Percentiles rank a stretch among this genome's conserved stretches.
Evolutionary conservation across 2,113 vertebrate genomes (phyloP).

Genomic region (Coracopsis vasa): DNA sequence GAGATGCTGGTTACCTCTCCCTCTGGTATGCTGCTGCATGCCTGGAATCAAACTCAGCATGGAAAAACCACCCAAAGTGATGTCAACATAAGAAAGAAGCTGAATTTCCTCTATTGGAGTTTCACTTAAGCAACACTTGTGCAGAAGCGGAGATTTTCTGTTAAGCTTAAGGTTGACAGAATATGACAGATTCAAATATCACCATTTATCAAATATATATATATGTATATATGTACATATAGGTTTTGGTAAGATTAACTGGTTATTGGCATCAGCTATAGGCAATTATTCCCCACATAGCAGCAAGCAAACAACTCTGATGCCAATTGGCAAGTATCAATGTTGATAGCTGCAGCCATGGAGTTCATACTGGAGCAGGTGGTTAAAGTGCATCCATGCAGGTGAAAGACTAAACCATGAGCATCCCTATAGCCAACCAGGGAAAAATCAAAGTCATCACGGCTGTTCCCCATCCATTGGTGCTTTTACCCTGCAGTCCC

Average conservation of each 20-base stretch:
- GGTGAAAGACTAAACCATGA: constrained; percentile 15
- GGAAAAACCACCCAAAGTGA: background rate
- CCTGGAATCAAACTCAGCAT: constrained; percentile 16
- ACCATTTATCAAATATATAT: constrained; percentile 15
- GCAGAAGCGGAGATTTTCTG: background rate
- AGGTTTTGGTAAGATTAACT: background rate
- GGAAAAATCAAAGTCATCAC: constrained; percentile 6
- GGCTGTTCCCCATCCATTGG: background rate
- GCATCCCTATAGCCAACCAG: background rate
- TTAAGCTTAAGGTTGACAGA: constrained; percentile 22
- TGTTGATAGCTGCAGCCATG: background rate
- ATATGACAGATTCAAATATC: background rate
- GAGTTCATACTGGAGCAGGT: constrained; percentile 10
- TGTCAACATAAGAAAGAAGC: background rate
- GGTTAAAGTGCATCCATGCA: constrained; percentile 23
- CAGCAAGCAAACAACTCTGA: constrained; percentile 12
- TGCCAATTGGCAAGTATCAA: constrained; percentile 15
- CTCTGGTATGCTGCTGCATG: constrained; percentile 20
- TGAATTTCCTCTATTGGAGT: background rate
- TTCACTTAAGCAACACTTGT: background rate
- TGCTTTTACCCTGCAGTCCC: background rate
- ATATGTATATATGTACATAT: background rate
- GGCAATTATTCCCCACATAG: background rate
- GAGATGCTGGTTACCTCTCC: background rate
- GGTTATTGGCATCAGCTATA: background rate